A percentile compares a stretch with the other conserved stretches of the same genome.
These are phyloP conservation scores for Bradypus variegatus DNA, from an alignment of 2,797 vertebrate species.

Conservation along the genomic window DNA sequence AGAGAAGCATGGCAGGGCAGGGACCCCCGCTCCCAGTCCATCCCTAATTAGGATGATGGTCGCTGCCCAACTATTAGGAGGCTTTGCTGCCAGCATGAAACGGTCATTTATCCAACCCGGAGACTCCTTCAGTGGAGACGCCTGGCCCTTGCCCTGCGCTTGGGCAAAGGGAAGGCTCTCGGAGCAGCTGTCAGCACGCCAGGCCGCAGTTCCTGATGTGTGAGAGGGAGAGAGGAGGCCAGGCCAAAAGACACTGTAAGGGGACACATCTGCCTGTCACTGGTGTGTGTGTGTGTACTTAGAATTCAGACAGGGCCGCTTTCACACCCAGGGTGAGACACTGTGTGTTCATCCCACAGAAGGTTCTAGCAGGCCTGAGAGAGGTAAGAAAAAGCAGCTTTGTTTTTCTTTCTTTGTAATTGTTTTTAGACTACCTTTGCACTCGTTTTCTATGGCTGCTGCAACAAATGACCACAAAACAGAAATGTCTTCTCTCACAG, in stretches of 20 bases:
- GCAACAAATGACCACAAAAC: not conserved
- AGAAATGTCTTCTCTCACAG: fast-evolving
- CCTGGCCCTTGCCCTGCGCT: not conserved
- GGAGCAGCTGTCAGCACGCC: not conserved
- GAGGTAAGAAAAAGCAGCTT: not conserved
- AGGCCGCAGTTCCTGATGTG: not conserved
- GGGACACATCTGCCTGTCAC: not conserved
- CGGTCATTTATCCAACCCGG: slow-evolving; percentile 40
- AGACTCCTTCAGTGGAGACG: not conserved
- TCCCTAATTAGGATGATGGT: slow-evolving; percentile 16
- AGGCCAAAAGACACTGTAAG: not conserved
- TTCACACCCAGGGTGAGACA: fast-evolving
- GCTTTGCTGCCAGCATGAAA: not conserved
- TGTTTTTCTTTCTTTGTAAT: not conserved
- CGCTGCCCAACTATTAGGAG: not conserved
- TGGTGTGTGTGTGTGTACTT: not conserved
- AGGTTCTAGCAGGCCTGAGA: fast-evolving
- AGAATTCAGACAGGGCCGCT: not conserved
- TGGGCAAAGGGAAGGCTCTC: not conserved
- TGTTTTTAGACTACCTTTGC: not conserved
- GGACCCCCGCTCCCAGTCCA: not conserved
- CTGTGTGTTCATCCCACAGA: not conserved
- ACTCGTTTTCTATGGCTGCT: not conserved
- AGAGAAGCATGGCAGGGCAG: not conserved
- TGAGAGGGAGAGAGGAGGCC: not conserved